Evolutionary conservation across 2,888 invertebrate genomes (phyloP), one percentile per base, ranked within the genome.

Genomic region (Mesorhabditis spiculigera): DNA sequence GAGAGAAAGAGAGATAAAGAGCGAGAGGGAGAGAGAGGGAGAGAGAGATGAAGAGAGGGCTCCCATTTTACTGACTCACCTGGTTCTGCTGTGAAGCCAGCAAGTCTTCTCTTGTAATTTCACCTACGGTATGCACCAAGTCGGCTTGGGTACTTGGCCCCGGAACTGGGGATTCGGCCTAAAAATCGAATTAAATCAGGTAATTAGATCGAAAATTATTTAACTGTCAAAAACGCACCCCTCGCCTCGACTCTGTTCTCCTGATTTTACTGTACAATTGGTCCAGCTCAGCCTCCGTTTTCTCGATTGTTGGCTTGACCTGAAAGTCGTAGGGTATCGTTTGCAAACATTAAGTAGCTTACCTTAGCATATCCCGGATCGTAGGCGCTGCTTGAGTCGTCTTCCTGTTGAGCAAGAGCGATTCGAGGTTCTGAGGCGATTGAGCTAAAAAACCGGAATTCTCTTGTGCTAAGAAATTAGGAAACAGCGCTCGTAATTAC

Each of bases 291-390:
- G 74, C 43, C 16, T 75, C 77, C 4, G 73, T 73, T 28, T 69
- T 75, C 44, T 77, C 76, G 5, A 72, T 61, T n/a, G 28, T 68
- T 50, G 64, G 28, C 5, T 66, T 69, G 28, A 71, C 71, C 69
- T 69, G 43, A 43, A 64, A 45, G n/a, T n/a, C n/a, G n/a, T n/a
- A n/a, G n/a, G n/a, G 41, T 63, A 44, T 13, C 2, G 8, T 43
- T 70, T 58, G 13, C 63, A 65, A 50, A 66, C 68, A 45, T 5
- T 68, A 43, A 68, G 13, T n/a, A 58, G 61, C 28, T 13, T n/a
- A 82, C 81, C 65, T 81, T 78, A 0, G 81, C 81, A 68, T 83
- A 83, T 50, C 83, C 83, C 8, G 76, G 79, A 68, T 82, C 81
- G 66, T 79, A 81, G 3, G 78, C 76, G 67, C 79, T 78, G 71